Conservation (phyloP, 2,113 vertebrate genomes). For the Callithrix jacchus region DNA sequence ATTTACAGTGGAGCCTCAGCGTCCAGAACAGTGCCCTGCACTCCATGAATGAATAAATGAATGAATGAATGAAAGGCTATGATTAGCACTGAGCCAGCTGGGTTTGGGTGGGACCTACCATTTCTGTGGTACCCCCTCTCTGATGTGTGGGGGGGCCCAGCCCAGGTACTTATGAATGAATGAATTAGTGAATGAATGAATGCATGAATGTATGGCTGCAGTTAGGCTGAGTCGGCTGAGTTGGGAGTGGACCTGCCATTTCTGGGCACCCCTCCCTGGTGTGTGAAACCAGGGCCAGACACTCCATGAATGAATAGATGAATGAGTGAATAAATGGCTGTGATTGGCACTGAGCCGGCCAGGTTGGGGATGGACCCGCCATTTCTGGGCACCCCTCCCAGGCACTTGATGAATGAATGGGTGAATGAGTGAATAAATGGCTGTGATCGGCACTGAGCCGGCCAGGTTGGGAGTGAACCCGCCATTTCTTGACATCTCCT, state of each 20-base stretch:
- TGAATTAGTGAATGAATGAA: no score
- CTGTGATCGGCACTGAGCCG: not conserved
- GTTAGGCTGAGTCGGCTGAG: no score
- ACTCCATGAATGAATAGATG: not conserved
- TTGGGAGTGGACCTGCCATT: no score
- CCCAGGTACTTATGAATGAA: no score
- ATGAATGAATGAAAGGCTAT: not conserved
- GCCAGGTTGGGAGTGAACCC: not conserved
- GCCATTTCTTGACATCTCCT: not conserved
- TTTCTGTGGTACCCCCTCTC: no score
- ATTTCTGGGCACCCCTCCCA: not conserved
- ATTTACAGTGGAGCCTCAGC: not conserved
- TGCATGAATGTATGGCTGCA: no score
- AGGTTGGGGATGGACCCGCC: accelerated
- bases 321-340: not conserved
- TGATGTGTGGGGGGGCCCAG: no score
- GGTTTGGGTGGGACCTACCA: not conserved
- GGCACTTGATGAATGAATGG: not conserved
- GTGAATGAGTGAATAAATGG: not conserved
- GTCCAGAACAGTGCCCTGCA: accelerated
- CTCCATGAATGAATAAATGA: not conserved
- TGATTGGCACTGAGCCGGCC: not conserved
- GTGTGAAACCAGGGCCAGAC: no score
- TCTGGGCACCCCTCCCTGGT: no score
- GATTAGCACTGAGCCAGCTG: not conserved